Evolutionary conservation across 2,113 vertebrate genomes (phyloP), one percentile per base, ranked within the genome.

Genomic region (Albula glossodonta): DNA sequence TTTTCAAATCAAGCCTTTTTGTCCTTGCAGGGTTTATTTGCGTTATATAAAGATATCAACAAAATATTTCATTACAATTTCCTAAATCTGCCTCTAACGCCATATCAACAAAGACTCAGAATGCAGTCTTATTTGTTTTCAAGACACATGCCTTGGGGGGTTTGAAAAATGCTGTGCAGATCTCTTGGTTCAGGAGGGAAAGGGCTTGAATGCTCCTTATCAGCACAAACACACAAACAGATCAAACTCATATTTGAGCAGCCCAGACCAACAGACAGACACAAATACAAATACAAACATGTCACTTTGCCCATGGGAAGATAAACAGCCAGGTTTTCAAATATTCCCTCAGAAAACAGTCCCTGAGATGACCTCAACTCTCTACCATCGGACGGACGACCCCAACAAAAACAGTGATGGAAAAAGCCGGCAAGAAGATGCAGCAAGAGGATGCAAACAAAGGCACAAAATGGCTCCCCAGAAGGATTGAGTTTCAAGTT

Each of bases 191-290:
- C 3, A 5, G 60, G 22, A 19, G 4, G 60, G 22, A 66, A 60
- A 60, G 56, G 56, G 56, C 11, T 60, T 60, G 12, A 15, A 66
- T 66, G 17, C 12, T 66, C 19, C 31, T 12, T 11, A 51, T 22
- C 31, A 60, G 17, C 25, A 41, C 60, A 84, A 48, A 19, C 17
- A 57, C 63, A 56, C 48, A 78, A 15, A 79, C 4, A 41, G 50
- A 83, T 11, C 31, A 86, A 53, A 1, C 8, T 51, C 74, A 57
- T n/a, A 50, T 79, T 52, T 53, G 52, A 19, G 56, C 70, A 31
- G 81, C 48, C n/a, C 12, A 52, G 53, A 63, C 79, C 56, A 83
- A 60, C 78, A 63, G 49, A n/a, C 82, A 80, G 49, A 80, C 51
- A 25, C 17, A 11, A 53, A 85, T 50, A 50, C 77, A 85, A 12